Evolutionary conservation across 2,888 invertebrate species (phyloP).

Genomic region (Drosophila conformis): DNA sequence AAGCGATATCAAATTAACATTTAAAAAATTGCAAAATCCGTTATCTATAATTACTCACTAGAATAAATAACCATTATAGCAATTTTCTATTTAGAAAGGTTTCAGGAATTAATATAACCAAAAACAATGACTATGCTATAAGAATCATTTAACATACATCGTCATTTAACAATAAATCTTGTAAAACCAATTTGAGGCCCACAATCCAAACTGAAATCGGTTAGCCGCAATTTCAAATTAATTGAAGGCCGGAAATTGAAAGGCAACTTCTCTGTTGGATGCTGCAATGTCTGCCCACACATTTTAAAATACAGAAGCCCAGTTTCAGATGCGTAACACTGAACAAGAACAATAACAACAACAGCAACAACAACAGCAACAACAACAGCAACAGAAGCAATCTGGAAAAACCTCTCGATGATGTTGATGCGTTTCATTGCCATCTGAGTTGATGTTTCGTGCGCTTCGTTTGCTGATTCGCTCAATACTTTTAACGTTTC

Average conservation of each 20-base stretch:
- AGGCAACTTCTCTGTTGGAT: slow-evolving; percentile 38
- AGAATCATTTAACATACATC: slow-evolving; percentile 24
- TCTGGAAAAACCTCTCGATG: slow-evolving; percentile 16
- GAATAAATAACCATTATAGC: background rate
- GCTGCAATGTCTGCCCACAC: background rate
- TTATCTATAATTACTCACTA: background rate
- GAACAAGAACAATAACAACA: slow-evolving; percentile 8
- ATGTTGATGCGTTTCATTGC: slow-evolving; percentile 43
- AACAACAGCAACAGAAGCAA: slow-evolving; percentile 6
- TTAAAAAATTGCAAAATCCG: background rate
- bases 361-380: background rate
- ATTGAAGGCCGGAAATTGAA: slow-evolving; percentile 77
- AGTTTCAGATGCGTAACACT: slow-evolving; percentile 21
- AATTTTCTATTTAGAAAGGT: background rate
- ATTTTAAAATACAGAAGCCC: slow-evolving; percentile 32
- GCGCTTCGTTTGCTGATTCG: slow-evolving; percentile 45
- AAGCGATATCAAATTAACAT: background rate
- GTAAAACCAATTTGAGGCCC: slow-evolving; percentile 53
- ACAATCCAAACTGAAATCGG: slow-evolving; percentile 50
- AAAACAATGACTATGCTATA: background rate
- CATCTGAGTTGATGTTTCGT: slow-evolving; percentile 38
- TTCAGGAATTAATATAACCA: background rate
- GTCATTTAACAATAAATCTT: slow-evolving; percentile 37
- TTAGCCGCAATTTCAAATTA: slow-evolving; percentile 72
- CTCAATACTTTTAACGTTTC: slow-evolving; percentile 74